Evolutionary conservation across 35 echinoderm and acorn worm species (phyloP).

Genomic region (Amphiura filiformis): DNA sequence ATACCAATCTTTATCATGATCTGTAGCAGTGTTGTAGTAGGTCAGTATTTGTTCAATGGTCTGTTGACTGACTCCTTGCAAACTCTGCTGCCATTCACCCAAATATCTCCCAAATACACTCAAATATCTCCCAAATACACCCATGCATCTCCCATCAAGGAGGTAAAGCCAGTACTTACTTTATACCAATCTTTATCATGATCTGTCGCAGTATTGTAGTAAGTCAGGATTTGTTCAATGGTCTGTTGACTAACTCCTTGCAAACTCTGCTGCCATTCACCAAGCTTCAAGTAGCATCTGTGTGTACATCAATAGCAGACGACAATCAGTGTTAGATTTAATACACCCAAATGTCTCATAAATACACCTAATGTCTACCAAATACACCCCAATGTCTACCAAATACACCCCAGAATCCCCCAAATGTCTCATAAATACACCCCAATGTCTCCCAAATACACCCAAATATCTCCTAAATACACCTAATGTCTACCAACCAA

Average conservation of each 20-base stretch:
- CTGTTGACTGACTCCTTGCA: slow-evolving; percentile 68
- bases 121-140: slow-evolving; percentile 92
- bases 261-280: slow-evolving; percentile 91
- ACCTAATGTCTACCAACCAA: no score
- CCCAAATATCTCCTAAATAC: no score
- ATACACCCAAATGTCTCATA: no score
- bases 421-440: no score
- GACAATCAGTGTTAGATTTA: no score
- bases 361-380: no score
- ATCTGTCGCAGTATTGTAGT: slow-evolving; percentile 91
- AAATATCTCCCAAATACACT: slow-evolving; percentile 73
- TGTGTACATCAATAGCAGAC: no score
- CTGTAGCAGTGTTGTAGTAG: slow-evolving; percentile 89
- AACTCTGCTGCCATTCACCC: slow-evolving; percentile 81
- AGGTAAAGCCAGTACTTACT: no score
- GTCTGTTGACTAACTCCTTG: slow-evolving; percentile 64
- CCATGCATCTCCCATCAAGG: no score
- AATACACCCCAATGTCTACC: no score
- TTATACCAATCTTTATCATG: slow-evolving; percentile 96
- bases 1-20: slow-evolving; percentile 72
- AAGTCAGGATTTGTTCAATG: slow-evolving; percentile 69
- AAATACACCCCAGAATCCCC: no score
- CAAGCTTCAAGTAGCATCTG: slow-evolving; percentile 95
- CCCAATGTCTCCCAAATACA: no score
- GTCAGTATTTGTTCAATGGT: slow-evolving; percentile 67